phyloP scores from a whole-genome alignment of 2,113 vertebrate species.

The Ascaphus truei region DNA sequence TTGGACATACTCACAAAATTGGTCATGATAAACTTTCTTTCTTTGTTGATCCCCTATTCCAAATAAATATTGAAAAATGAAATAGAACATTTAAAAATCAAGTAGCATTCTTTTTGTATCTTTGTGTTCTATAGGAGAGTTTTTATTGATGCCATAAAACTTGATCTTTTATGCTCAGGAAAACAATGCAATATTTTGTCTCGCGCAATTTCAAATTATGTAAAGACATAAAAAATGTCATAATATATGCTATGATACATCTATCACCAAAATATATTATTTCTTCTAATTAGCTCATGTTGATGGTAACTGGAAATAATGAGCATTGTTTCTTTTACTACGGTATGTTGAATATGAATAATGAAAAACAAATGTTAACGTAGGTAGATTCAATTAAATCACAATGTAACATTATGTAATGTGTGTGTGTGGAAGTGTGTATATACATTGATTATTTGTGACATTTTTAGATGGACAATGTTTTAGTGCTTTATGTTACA shows the following conservation, averaged over 20 bases:
- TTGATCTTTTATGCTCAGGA: constrained; percentile 9
- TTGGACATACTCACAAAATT: too few species aligned
- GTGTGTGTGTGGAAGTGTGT: neutral
- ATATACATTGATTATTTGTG: too few species aligned
- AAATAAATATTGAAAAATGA: too few species aligned
- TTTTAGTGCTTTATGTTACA: too few species aligned
- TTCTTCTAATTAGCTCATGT: constrained; percentile 36
- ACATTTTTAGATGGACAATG: too few species aligned
- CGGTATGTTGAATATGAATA: constrained; percentile 26
- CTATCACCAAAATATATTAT: constrained; percentile 30
- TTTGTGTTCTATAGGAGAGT: constrained; percentile 7
- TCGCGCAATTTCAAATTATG: constrained; percentile 31
- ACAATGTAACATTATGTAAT: constrained; percentile 8
- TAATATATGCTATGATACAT: constrained; percentile 27
- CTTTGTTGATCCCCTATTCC: too few species aligned
- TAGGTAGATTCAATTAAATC: constrained; percentile 15
- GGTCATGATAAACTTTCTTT: too few species aligned
- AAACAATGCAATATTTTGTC: constrained; percentile 33
- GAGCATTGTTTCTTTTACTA: constrained; percentile 28
- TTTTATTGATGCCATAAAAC: constrained; percentile 21
- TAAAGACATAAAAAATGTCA: constrained; percentile 34
- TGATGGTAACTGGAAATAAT: constrained; percentile 34
- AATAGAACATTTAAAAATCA: too few species aligned
- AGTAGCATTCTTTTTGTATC: neutral
- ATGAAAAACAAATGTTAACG: constrained; percentile 12